Percentiles rank a stretch among this genome's conserved stretches.
Evolutionary conservation across 2,113 vertebrate genomes (phyloP).

Genomic region (Phyllostomus discolor): DNA sequence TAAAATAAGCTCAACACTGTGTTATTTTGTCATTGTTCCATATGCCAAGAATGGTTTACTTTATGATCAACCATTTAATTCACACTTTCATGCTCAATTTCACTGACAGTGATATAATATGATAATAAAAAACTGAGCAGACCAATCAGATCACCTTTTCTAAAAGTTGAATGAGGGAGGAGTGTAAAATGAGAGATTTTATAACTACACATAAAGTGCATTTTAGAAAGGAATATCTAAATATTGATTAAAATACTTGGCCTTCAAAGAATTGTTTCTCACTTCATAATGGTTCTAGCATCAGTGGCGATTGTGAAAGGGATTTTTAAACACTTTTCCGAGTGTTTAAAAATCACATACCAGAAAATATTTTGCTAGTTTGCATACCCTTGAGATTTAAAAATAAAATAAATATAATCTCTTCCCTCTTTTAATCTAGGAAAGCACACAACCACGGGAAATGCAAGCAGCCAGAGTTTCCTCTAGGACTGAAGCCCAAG

Average conservation of each 20-base stretch:
- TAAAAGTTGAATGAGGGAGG: neutral
- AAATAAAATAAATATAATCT: neutral
- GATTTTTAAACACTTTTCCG: too few relatives aligned
- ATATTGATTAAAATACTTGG: neutral
- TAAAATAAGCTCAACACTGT: neutral
- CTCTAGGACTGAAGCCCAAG: neutral
- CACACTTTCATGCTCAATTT: slow-evolving; percentile 56
- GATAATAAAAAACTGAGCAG: slow-evolving; percentile 37
- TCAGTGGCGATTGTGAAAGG: neutral
- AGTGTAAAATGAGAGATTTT: slow-evolving; percentile 7
- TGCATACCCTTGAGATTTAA: neutral
- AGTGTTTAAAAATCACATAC: too few relatives aligned
- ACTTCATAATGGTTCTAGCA: neutral
- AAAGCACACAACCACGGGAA: neutral
- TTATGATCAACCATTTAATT: slow-evolving; percentile 69
- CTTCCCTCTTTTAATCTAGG: neutral
- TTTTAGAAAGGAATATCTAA: neutral
- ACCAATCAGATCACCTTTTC: neutral
- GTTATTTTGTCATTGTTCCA: slow-evolving; percentile 37
- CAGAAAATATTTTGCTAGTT: slow-evolving; percentile 35
- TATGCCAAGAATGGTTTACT: slow-evolving; percentile 48
- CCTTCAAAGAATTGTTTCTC: slow-evolving; percentile 32
- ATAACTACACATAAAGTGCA: neutral
- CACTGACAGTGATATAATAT: neutral
- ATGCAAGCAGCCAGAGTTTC: neutral